These are phyloP conservation scores for Erinaceus europaeus DNA, from an alignment of 2,113 vertebrate genomes.

Conservation along the genomic window DNA sequence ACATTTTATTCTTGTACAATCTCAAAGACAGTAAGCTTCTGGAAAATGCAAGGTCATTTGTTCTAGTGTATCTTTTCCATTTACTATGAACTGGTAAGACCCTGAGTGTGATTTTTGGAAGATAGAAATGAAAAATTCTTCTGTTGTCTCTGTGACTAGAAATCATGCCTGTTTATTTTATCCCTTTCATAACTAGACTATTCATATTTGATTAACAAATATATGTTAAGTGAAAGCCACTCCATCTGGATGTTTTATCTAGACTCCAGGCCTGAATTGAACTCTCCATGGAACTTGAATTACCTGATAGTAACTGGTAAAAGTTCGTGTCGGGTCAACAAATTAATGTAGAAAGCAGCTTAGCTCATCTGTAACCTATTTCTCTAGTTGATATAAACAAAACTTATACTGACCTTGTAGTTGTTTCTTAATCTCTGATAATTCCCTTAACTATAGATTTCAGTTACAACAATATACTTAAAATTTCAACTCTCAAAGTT, in stretches of 20 bases:
- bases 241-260: neutral
- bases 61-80: neutral
- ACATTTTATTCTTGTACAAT: neutral
- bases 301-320: neutral
- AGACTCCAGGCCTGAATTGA: neutral
- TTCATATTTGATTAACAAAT: neutral
- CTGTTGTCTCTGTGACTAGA: neutral
- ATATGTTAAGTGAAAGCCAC: neutral
- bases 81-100: neutral
- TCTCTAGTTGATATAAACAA: neutral
- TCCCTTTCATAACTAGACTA: neutral
- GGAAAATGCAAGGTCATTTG: neutral
- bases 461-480: neutral
- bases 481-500: conserved; percentile 29
- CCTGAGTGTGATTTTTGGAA: neutral
- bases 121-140: neutral
- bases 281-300: neutral
- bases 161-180: neutral
- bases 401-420: neutral
- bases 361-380: neutral
- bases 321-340: conserved; percentile 53
- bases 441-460: neutral
- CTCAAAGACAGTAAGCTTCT: neutral
- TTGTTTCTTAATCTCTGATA: neutral
- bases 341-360: conserved; percentile 56